These are phyloP conservation scores for Pachyramphus minor DNA, from an alignment of 2,113 vertebrate genomes.

Conservation along the genomic window DNA sequence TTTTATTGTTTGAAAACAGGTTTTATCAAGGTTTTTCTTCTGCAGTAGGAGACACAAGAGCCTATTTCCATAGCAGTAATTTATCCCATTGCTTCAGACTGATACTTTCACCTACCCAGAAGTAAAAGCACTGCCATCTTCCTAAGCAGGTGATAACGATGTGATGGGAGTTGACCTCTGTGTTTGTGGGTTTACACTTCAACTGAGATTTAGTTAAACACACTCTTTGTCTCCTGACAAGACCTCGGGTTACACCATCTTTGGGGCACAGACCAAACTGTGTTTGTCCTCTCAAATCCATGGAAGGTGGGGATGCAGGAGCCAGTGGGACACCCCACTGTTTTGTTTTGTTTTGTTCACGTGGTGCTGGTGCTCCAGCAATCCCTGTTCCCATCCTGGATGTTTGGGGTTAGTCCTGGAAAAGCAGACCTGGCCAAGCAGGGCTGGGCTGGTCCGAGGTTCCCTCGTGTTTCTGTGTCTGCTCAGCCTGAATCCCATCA, in stretches of 20 bases:
- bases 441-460: not conserved
- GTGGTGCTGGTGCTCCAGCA: not conserved
- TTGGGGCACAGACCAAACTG: not conserved
- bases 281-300: not conserved
- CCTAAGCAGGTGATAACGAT: accelerated
- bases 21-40: not conserved
- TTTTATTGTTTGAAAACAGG: not conserved
- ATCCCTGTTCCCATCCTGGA: not conserved
- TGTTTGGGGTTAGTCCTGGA: not conserved
- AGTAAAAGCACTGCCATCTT: not conserved
- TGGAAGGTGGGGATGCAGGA: not conserved
- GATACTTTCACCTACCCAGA: not conserved
- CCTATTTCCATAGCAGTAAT: not conserved
- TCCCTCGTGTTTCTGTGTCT: not conserved
- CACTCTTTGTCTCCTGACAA: not conserved
- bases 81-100: not conserved
- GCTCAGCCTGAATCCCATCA: not conserved
- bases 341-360: too few species aligned
- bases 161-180: not conserved
- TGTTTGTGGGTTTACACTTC: not conserved
- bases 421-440: not conserved
- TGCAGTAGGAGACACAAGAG: not conserved
- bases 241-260: not conserved
- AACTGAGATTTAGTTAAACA: not conserved
- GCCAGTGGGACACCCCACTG: not conserved